A percentile compares a stretch with the other conserved stretches of the same genome.
Evolutionary conservation across 2,113 vertebrate species (phyloP).

Genomic region (Centrocercus urophasianus): DNA sequence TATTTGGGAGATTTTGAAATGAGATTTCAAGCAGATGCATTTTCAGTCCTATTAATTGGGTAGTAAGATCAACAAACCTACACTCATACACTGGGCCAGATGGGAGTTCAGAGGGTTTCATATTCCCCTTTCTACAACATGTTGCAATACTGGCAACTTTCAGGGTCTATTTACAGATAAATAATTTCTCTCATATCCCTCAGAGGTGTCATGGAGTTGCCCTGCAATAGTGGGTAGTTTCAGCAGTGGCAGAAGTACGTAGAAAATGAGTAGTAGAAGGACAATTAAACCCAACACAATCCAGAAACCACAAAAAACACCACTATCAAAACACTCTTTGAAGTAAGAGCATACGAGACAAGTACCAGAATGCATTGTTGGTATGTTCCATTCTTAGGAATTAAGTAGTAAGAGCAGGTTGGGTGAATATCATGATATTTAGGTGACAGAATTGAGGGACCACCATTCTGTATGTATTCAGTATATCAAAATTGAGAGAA

Average conservation of each 20-base stretch:
- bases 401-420: neutral
- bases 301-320: accelerated
- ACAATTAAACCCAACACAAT: too few relatives aligned
- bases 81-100: accelerated
- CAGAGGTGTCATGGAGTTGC: neutral
- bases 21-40: neutral
- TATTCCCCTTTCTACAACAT: neutral
- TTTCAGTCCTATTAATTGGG: neutral
- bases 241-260: neutral
- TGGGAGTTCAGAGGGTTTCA: neutral
- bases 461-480: neutral
- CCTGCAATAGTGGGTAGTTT: neutral
- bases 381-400: neutral
- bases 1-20: neutral
- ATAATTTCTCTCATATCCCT: neutral
- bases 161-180: neutral
- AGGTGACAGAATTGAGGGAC: neutral
- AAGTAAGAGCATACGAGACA: accelerated
- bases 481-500: neutral
- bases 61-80: neutral
- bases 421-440: neutral
- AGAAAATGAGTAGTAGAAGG: neutral
- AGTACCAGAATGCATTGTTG: neutral
- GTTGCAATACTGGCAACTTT: neutral
- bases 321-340: neutral